These are phyloP conservation scores for Lepidocyrtinus sp. DNA, from an alignment of 2,888 invertebrate species.

Conservation along the genomic window DNA sequence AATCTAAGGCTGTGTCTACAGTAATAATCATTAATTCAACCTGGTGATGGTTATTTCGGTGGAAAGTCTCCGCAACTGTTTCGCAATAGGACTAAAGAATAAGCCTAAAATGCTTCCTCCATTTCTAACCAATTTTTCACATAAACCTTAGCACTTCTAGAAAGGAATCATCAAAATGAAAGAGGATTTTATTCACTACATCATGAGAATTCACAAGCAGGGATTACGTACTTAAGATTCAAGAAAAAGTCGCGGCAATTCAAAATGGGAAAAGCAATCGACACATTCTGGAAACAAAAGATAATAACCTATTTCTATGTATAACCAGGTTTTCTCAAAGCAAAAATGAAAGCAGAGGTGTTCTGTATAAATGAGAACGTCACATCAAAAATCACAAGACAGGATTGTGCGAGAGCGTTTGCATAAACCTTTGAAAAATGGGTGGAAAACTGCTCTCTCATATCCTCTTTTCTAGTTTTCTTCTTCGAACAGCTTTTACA, in stretches of 20 bases:
- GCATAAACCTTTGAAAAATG: slow-evolving; percentile 30
- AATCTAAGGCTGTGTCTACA: slow-evolving; percentile 42
- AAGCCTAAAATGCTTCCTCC: too few relatives aligned
- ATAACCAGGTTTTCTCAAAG: slow-evolving; percentile 26
- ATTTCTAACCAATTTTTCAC: slow-evolving; percentile 11
- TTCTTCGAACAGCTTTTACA: slow-evolving; percentile 34
- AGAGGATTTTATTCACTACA: neutral
- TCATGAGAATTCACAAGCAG: slow-evolving; percentile 7
- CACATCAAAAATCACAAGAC: neutral
- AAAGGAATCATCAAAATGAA: neutral
- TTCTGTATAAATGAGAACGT: slow-evolving; percentile 10
- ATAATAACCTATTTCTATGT: slow-evolving; percentile 51
- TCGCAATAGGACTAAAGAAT: too few relatives aligned
- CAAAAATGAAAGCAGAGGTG: slow-evolving; percentile 6
- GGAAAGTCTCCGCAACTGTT: slow-evolving; percentile 17
- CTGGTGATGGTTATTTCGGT: slow-evolving; percentile 10
- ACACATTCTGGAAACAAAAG: slow-evolving; percentile 26
- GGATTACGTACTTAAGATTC: slow-evolving; percentile 16
- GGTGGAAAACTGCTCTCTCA: slow-evolving; percentile 21
- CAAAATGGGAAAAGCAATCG: slow-evolving; percentile 30
- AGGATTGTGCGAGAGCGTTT: neutral
- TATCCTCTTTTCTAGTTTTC: slow-evolving; percentile 12
- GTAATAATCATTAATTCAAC: slow-evolving; percentile 35
- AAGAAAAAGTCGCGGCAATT: slow-evolving; percentile 21
- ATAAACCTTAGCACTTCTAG: neutral